Evolutionary conservation across 2,888 invertebrate genomes (phyloP).

Genomic region (Trimorus sp.): DNA sequence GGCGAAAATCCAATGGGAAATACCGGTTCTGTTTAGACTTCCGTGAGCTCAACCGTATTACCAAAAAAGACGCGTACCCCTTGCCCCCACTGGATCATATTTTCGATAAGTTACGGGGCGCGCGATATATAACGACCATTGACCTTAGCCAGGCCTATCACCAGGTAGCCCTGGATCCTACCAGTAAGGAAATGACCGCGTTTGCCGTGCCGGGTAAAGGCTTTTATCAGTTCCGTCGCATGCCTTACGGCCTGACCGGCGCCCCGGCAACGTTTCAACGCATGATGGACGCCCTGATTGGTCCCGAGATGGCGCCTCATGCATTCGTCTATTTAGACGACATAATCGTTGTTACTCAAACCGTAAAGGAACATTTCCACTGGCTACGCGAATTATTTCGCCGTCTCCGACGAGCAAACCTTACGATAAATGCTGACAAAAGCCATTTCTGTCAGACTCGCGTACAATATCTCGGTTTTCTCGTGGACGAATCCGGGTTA

Average conservation of each 20-base stretch:
- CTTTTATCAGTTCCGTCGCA: conserved; percentile 70
- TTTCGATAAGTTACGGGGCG: conserved; percentile 7
- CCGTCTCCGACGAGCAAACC: not conserved
- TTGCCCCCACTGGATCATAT: not conserved
- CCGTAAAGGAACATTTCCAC: not conserved
- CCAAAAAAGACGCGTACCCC: conserved; percentile 16
- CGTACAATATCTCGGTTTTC: not conserved
- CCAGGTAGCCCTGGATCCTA: not conserved
- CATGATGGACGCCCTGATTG: conserved; percentile 21
- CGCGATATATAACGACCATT: not conserved
- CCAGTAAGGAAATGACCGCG: conserved; percentile 63
- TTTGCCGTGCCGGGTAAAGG: conserved; percentile 71
- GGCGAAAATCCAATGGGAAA: not conserved
- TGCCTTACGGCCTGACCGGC: conserved; percentile 72
- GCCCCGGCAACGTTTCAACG: conserved; percentile 72
- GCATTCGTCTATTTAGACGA: not conserved
- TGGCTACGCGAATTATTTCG: not conserved
- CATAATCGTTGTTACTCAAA: conserved; percentile 18
- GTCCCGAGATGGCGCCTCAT: conserved; percentile 3
- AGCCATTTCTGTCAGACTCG: not conserved
- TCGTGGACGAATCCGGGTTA: not conserved
- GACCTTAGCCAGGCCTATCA: conserved; percentile 10
- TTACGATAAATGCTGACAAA: not conserved
- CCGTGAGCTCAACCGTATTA: not conserved
- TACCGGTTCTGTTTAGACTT: conserved; percentile 71